These are phyloP conservation scores for Elaeidobius kamerunicus DNA, from an alignment of 2,888 invertebrate species.

Conservation along the genomic window DNA sequence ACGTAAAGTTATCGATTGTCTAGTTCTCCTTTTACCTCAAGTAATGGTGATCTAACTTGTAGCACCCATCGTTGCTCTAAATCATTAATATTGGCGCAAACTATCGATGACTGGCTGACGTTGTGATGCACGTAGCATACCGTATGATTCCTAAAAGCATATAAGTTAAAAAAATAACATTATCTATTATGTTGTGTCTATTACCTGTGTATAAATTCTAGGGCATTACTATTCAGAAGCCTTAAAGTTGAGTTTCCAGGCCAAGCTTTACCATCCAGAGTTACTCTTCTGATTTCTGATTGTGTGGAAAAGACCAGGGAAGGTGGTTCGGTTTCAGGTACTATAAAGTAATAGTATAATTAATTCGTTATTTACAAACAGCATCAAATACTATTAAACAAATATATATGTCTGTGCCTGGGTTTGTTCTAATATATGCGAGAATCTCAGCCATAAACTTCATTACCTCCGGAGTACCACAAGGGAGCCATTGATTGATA, in stretches of 20 bases:
- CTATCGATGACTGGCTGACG: constrained; percentile 53
- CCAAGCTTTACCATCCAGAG: constrained; percentile 54
- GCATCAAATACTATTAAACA: neutral
- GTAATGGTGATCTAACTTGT: constrained; percentile 60
- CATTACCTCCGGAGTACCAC: no score
- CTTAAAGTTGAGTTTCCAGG: constrained; percentile 48
- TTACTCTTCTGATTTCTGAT: constrained; percentile 61
- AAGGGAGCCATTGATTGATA: no score
- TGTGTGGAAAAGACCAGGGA: constrained; percentile 68
- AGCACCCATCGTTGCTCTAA: constrained; percentile 58
- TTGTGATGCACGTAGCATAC: constrained; percentile 72
- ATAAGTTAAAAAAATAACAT: no score
- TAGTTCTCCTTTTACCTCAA: constrained; percentile 46
- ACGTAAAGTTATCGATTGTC: no score
- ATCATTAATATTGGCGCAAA: constrained; percentile 66
- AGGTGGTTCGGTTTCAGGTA: constrained; percentile 60
- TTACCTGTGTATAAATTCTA: constrained; percentile 61
- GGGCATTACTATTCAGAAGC: constrained; percentile 50
- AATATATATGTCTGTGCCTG: no score
- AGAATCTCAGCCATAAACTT: no score
- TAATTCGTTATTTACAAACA: no score
- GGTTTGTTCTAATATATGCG: no score
- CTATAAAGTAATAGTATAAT: no score
- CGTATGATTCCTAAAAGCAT: constrained; percentile 57
- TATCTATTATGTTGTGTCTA: no score